These are phyloP conservation scores for Neoscelio sp. DNA, from an alignment of 2,888 invertebrate species.

Conservation along the genomic window DNA sequence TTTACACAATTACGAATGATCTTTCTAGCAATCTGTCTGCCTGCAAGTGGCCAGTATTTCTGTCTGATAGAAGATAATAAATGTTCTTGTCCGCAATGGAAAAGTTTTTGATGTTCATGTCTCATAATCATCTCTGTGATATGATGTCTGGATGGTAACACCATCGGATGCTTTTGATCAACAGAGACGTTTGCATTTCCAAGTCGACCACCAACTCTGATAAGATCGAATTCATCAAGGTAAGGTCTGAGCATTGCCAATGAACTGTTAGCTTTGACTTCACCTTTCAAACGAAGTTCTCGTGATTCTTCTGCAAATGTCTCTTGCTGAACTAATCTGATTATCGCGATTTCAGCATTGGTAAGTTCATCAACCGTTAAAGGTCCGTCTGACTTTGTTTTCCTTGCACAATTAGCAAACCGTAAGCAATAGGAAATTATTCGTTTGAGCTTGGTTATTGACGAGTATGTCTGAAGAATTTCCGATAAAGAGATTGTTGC, in stretches of 20 bases:
- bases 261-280: conserved; percentile 24
- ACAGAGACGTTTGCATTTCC: conserved; percentile 15
- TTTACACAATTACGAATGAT: conserved; percentile 20
- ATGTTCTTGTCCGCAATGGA: conserved; percentile 24
- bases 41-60: conserved; percentile 5
- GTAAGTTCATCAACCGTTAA: background rate
- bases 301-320: conserved; percentile 8
- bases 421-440: conserved; percentile 28
- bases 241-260: conserved; percentile 6
- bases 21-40: conserved; percentile 42
- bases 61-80: conserved; percentile 1
- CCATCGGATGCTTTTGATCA: conserved; percentile 33
- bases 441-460: conserved; percentile 12
- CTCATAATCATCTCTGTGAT: conserved; percentile 35
- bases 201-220: conserved; percentile 43
- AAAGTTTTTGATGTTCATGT: conserved; percentile 18
- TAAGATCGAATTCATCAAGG: conserved; percentile 20
- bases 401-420: background rate
- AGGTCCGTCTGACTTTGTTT: background rate
- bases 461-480: conserved; percentile 3
- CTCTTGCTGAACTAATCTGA: conserved; percentile 11
- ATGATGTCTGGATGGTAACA: conserved; percentile 40
- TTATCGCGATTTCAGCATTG: background rate
- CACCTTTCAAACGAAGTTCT: background rate
- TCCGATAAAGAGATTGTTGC: background rate